phyloP scores from a whole-genome alignment of 35 echinoderm and acorn worm species.

The Heliocidaris tuberculata region DNA sequence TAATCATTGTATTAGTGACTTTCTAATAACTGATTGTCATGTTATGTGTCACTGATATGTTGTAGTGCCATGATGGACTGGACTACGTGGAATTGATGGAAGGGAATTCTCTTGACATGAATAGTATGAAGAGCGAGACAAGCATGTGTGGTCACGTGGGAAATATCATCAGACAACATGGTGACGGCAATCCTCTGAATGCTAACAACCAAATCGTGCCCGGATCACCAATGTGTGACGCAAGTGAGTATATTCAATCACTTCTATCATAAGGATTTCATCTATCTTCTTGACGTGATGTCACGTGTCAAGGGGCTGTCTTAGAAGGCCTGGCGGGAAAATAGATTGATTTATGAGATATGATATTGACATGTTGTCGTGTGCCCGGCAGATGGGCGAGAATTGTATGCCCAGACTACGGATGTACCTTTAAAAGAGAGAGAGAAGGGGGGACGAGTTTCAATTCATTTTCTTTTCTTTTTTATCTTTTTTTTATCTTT shows the following conservation, averaged over 20 bases:
- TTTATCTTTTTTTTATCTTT: too few species aligned
- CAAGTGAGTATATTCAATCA: constrained; percentile 7
- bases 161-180: constrained; percentile 18
- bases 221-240: background rate
- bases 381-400: background rate
- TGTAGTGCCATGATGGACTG: constrained; percentile 37
- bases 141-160: constrained; percentile 57
- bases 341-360: background rate
- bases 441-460: too few species aligned
- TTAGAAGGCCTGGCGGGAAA: background rate
- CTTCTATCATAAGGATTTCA: background rate
- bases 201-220: background rate
- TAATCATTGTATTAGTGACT: background rate
- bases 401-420: background rate
- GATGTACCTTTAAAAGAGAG: background rate
- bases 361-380: background rate
- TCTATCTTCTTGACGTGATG: constrained; percentile 15
- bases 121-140: constrained; percentile 45
- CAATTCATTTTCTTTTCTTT: too few species aligned
- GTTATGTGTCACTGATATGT: background rate
- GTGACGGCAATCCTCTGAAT: background rate
- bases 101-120: constrained; percentile 50
- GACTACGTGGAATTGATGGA: constrained; percentile 53
- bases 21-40: background rate
- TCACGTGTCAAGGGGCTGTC: background rate